Base-by-base conservation (phyloP, 1,140 invertebrate species). In the Mycetomoellerius zeteki region DNA sequence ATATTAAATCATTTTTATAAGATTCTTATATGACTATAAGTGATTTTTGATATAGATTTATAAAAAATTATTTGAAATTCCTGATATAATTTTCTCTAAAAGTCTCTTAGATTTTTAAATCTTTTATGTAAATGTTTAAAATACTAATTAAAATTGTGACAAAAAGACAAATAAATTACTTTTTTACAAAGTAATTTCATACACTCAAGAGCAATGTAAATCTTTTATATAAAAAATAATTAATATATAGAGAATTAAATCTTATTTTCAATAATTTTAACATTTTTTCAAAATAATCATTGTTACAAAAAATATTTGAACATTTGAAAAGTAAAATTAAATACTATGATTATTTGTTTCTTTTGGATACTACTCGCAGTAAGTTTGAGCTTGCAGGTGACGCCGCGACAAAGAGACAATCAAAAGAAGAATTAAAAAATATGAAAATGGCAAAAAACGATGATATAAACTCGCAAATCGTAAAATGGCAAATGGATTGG, bases 371-470 rank as follows among this genome's bases (percentile, higher is more conserved):
- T 91, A 89, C 87, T 89, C 43, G 0, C 33, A 33, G 58, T 69
- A 89, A 89, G 78, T 88, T 78, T 88, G 73, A 91, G 88, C 37
- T 89, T 87, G 56, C 82, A 91, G 90, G 72, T 91, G 8, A 88
- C 67, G 56, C 58, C 62, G 43, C n/a, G n/a, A 16, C 52, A 12
- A 47, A 58, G 2, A 4, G n/a, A 37, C 2, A 30, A 3, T 30
- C 10, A 14, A 54, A 50, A 10, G 72, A 16, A 54, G 62, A 54
- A 8, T 47, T 24, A 73, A 71, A 69, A 43, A 12, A 62, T 7
- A 52, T 16, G 30, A 54, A 7, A 72, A 60, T 27, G 52, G 19
- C 21, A 58, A 33, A 24, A 43, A 62, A 47, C 6, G 30, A 47
- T 27, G 6, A 62, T 30, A 65, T 60, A 62, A 82, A 77, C 24